Evolutionary conservation across 2,888 invertebrate genomes (phyloP), one percentile per base, ranked within the genome.

Genomic region (Scaptomyza tumidula): DNA sequence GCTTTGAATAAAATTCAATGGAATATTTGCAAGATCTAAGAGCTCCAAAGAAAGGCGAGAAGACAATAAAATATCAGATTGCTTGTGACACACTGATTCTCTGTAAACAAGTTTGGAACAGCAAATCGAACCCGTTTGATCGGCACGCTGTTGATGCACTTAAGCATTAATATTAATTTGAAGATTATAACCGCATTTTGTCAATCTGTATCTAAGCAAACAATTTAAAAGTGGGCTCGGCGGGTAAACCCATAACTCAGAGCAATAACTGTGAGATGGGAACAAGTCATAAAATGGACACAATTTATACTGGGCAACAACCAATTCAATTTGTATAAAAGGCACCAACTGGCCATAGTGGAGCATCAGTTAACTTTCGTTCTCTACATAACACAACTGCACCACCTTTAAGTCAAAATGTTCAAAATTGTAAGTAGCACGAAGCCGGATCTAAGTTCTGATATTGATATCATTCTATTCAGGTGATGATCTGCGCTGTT

Each of bases 401-500:
- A 71, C 43, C 31, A 13, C n/a, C 61, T 44, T 43, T 59, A 48
- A 52, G 29, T 45, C 60, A 80, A 64, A 45, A 86, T 86, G 86
- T 83, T 86, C 75, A 86, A 86, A 68, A 65, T 71, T 63, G 80
- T 80, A 68, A 80, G 80, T 82, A 50, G 14, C n/a, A 24, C 0
- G 2, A 19, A n/a, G 14, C 5, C 0, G 19, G 6, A 19, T 6
- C 7, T 1, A n/a, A 41, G 24, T 59, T 33, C 7, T 6, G 11
- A 14, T 6, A 24, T 7, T 31, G 0, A 37, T 11, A 3, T 14
- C 3, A 10, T 14, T 16, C 24, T 6, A 16, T 58, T 4, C 35
- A 90, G 88, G 52, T 88, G 55, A 66, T 87, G 55, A 56, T 88
- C 48, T 72, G 80, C 57, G 70, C 81, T 49, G 46, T 90, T 37